Conservation (phyloP, 1,140 invertebrate genomes). For the Phocides pigmalion region DNA sequence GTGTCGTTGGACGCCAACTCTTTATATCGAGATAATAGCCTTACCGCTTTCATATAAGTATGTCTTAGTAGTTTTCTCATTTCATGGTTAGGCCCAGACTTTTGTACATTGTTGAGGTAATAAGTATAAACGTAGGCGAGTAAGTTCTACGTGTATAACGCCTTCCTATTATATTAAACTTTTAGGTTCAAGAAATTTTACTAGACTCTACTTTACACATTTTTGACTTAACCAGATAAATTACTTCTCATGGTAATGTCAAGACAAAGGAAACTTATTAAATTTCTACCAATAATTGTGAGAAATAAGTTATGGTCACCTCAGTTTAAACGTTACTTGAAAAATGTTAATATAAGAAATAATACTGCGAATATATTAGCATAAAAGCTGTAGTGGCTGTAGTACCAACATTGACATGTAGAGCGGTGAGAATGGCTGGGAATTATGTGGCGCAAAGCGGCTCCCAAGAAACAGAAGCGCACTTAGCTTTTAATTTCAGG, state of each 20-base stretch:
- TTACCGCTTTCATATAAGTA: slow-evolving; percentile 46
- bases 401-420: slow-evolving; percentile 25
- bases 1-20: slow-evolving; percentile 46
- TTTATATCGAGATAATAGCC: slow-evolving; percentile 59
- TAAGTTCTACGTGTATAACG: background rate
- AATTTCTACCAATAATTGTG: too few species aligned
- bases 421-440: slow-evolving; percentile 26
- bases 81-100: slow-evolving; percentile 12
- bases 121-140: background rate
- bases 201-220: too few species aligned
- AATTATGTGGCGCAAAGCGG: slow-evolving; percentile 30
- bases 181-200: background rate
- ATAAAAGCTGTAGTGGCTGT: slow-evolving; percentile 1
- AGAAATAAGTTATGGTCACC: background rate
- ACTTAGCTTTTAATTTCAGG: slow-evolving; percentile 31
- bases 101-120: background rate
- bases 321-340: background rate
- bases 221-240: background rate
- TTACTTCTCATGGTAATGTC: too few species aligned
- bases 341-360: slow-evolving; percentile 3
- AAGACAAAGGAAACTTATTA: too few species aligned
- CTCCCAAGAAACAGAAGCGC: slow-evolving; percentile 28
- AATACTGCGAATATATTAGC: slow-evolving; percentile 26
- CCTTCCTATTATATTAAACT: background rate
- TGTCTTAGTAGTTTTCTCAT: slow-evolving; percentile 40